phyloP scores from a whole-genome alignment of 2,113 vertebrate genomes.

The Tringa solitaria region DNA sequence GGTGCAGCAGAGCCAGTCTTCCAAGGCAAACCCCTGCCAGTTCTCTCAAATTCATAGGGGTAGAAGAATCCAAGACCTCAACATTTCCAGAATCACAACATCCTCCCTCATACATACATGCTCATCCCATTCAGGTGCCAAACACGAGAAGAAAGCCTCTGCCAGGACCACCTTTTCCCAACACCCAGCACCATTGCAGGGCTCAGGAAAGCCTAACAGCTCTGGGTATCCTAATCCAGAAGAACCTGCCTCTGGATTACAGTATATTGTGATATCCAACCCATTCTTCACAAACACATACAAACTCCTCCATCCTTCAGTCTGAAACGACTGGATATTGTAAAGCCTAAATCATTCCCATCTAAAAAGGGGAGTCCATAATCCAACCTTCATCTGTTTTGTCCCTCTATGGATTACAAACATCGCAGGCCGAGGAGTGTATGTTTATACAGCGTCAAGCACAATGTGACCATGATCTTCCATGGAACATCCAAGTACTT shows the following conservation, averaged over 20 bases:
- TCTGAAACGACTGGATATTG: not conserved
- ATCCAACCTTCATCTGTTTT: not conserved
- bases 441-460: not conserved
- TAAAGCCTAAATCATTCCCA: not conserved
- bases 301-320: not conserved
- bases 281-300: not conserved
- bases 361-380: fast-evolving
- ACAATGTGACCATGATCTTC: fast-evolving
- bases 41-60: not conserved
- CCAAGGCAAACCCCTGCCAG: not conserved
- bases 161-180: not conserved
- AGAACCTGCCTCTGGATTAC: not conserved
- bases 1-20: not conserved
- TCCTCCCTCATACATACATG: not conserved
- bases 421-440: too few species aligned
- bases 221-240: not conserved
- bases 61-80: not conserved
- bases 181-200: fast-evolving
- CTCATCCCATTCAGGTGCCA: not conserved
- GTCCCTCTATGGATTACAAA: not conserved
- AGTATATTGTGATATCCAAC: fast-evolving
- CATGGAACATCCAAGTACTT: not conserved
- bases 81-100: fast-evolving
- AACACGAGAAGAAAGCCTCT: not conserved
- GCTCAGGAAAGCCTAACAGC: not conserved